A percentile compares a stretch with the other conserved stretches of the same genome.
phyloP scores from a whole-genome alignment of 2,797 vertebrate species.

The Choloepus didactylus region DNA sequence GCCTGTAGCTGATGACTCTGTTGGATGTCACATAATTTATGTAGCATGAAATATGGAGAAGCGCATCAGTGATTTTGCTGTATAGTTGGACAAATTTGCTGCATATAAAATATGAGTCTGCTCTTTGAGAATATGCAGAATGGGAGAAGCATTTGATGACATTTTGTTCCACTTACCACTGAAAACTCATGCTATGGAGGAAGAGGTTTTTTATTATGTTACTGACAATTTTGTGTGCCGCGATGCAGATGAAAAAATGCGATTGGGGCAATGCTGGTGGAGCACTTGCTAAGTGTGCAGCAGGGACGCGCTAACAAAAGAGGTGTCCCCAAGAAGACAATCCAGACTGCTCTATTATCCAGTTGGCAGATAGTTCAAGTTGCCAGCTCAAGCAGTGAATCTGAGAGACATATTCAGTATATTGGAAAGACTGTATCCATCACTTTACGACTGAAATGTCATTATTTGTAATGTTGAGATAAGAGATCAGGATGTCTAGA shows the following conservation, averaged over 20 bases:
- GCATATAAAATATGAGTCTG: background rate
- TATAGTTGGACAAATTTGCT: background rate
- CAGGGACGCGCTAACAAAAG: background rate
- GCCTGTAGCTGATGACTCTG: background rate
- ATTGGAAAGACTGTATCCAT: background rate
- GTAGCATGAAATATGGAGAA: background rate
- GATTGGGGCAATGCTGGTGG: background rate
- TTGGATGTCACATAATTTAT: background rate
- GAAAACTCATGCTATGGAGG: background rate
- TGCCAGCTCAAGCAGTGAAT: background rate
- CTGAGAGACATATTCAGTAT: background rate
- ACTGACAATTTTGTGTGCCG: background rate
- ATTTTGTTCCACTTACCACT: background rate
- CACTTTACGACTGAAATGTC: background rate
- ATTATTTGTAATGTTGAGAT: background rate
- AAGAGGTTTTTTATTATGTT: background rate
- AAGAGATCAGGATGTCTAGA: background rate
- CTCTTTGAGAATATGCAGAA: background rate
- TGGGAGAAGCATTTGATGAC: background rate
- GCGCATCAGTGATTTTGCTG: background rate
- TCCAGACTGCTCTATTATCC: background rate
- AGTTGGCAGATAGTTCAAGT: background rate
- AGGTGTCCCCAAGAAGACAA: background rate
- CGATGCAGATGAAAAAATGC: rapidly evolving
- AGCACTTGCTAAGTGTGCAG: background rate